Evolutionary conservation across 2,888 invertebrate genomes (phyloP).

Genomic region (Halictus ligatus): DNA sequence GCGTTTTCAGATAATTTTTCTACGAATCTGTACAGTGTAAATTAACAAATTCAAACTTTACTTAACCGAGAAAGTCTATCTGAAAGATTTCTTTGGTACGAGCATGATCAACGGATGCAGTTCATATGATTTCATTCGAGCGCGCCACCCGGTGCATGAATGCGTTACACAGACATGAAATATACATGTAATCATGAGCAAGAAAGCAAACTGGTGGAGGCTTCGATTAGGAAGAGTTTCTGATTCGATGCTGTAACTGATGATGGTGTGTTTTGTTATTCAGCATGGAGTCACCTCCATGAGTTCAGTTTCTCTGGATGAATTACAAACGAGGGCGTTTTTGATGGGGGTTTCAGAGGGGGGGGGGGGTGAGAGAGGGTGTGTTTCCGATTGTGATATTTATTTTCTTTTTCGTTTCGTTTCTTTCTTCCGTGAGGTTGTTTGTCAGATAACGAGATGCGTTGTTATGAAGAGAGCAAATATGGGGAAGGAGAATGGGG

Average conservation of each 20-base stretch:
- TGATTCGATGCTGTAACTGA: slow-evolving; percentile 9
- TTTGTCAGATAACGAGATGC: slow-evolving; percentile 30
- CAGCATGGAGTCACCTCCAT: slow-evolving; percentile 35
- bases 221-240: slow-evolving; percentile 15
- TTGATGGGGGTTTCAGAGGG: not conserved
- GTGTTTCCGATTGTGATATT: not conserved
- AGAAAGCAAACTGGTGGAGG: slow-evolving; percentile 60
- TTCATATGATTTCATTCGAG: not conserved
- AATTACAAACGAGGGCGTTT: slow-evolving; percentile 2
- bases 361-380: not conserved
- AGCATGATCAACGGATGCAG: not conserved
- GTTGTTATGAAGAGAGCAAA: slow-evolving; percentile 41
- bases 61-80: not conserved
- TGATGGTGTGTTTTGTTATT: not conserved
- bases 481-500: not conserved
- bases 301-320: slow-evolving; percentile 42
- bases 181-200: slow-evolving; percentile 41
- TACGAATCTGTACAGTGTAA: no score
- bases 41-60: no score
- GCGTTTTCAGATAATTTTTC: no score
- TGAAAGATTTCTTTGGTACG: not conserved
- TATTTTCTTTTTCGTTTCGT: not conserved
- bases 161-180: slow-evolving; percentile 10
- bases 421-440: not conserved
- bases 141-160: not conserved